Conservation (phyloP, 2,113 vertebrate genomes). For the Pollachius pollachius region DNA sequence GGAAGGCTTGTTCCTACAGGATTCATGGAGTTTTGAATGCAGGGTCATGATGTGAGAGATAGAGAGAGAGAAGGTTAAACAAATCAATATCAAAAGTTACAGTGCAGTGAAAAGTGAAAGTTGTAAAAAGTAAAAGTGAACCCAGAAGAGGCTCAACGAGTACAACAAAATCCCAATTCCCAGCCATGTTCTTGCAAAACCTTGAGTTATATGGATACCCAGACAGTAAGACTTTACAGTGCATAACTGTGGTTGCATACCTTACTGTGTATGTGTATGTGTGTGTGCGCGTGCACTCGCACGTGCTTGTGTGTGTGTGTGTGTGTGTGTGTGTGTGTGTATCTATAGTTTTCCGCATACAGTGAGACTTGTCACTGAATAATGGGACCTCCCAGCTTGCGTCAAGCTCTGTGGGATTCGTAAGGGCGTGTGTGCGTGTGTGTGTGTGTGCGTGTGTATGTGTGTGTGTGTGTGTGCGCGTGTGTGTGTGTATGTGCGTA, state of each 20-base stretch:
- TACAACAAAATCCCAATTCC: not conserved
- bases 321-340: no score
- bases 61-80: not conserved
- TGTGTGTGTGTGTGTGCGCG: slow-evolving; percentile 30
- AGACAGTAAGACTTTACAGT: not conserved
- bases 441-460: slow-evolving; percentile 44
- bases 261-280: not conserved
- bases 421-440: slow-evolving; percentile 3
- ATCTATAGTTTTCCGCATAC: not conserved
- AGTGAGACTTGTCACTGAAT: slow-evolving; percentile 30
- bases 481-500: slow-evolving; percentile 16
- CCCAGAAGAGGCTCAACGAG: not conserved
- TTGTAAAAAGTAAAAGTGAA: not conserved
- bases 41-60: no score
- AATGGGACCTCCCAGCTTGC: slow-evolving; percentile 62
- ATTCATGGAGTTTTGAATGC: no score
- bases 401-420: slow-evolving; percentile 32
- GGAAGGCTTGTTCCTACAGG: no score
- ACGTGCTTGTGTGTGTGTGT: no score
- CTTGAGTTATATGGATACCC: slow-evolving; percentile 6
- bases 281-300: slow-evolving; percentile 5
- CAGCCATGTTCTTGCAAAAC: not conserved
- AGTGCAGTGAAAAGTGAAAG: not conserved
- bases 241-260: not conserved
- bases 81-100: not conserved